Percentiles rank a stretch among this genome's conserved stretches.
Conservation (phyloP, 2,797 vertebrate species). For the Falco concolor region DNA sequence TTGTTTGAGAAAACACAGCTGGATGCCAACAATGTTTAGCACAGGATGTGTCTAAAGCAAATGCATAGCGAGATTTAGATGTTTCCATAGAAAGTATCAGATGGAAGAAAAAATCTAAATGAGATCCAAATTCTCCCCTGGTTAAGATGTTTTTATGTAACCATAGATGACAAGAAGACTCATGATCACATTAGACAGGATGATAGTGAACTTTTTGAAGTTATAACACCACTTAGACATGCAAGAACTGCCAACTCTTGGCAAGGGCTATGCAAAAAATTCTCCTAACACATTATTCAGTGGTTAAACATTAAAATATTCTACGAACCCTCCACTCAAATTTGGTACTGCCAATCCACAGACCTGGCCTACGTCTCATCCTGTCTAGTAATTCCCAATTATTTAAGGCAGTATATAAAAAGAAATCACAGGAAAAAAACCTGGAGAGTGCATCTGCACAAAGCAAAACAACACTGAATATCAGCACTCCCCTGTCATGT, state of each 20-base stretch:
- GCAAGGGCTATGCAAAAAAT: not conserved
- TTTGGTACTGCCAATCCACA: not conserved
- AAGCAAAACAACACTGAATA: not conserved
- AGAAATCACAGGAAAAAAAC: not conserved
- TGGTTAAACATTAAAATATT: not conserved
- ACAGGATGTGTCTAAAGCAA: not conserved
- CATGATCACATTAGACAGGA: not conserved
- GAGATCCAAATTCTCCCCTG: not conserved
- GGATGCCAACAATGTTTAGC: conserved; percentile 28
- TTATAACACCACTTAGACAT: not conserved
- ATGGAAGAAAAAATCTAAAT: not conserved
- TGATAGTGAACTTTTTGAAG: not conserved
- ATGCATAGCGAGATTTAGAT: not conserved
- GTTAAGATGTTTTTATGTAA: not conserved
- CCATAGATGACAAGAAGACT: not conserved
- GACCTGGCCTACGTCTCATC: not conserved
- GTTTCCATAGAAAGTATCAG: not conserved
- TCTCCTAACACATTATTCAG: not conserved
- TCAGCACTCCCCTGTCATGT: not conserved
- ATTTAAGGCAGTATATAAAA: not conserved
- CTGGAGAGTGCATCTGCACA: not conserved
- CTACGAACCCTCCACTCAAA: not conserved
- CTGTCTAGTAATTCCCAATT: not conserved
- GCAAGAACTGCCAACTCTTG: not conserved
- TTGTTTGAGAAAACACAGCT: conserved; percentile 36